Conservation (phyloP, 2,113 vertebrate genomes). For the Labrus mixtus region DNA sequence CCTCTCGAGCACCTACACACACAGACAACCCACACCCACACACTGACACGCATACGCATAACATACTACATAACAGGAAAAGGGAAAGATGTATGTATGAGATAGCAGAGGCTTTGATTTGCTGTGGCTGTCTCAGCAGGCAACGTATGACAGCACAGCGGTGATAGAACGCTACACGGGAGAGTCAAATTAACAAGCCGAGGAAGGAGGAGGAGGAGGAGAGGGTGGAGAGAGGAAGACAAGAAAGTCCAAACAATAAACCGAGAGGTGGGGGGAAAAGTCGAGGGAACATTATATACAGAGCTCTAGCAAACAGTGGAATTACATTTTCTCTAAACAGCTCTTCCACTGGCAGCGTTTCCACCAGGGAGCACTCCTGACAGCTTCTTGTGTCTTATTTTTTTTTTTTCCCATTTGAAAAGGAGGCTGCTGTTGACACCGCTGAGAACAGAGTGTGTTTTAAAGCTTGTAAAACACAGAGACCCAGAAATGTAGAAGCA, state of each 20-base stretch:
- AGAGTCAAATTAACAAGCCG: constrained; percentile 69
- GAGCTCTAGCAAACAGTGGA: constrained; percentile 42
- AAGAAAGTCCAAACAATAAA: constrained; percentile 61
- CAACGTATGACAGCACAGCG: constrained; percentile 33
- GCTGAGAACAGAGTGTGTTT: constrained; percentile 40
- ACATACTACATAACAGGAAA: constrained; percentile 1
- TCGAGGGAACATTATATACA: constrained; percentile 42
- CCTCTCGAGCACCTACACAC: not conserved
- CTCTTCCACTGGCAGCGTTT: constrained; percentile 46
- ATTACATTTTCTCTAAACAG: constrained; percentile 56
- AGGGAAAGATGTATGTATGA: constrained; percentile 21
- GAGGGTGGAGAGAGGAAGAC: constrained; percentile 40
- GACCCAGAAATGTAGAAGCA: constrained; percentile 11
- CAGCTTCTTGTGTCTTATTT: constrained; percentile 55
- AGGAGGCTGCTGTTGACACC: constrained; percentile 50
- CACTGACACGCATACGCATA: not conserved
- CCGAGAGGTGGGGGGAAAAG: constrained; percentile 30
- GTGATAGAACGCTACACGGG: constrained; percentile 37
- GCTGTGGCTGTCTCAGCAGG: constrained; percentile 56
- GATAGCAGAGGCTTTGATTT: constrained; percentile 57
- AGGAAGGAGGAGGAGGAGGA: constrained; percentile 43
- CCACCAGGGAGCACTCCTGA: constrained; percentile 50
- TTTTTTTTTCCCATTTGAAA: constrained; percentile 55
- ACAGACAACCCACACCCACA: not conserved
- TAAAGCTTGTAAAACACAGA: constrained; percentile 54